phyloP scores from a whole-genome alignment of 1,140 invertebrate genomes.

The Thalassaphorura encarpata region DNA sequence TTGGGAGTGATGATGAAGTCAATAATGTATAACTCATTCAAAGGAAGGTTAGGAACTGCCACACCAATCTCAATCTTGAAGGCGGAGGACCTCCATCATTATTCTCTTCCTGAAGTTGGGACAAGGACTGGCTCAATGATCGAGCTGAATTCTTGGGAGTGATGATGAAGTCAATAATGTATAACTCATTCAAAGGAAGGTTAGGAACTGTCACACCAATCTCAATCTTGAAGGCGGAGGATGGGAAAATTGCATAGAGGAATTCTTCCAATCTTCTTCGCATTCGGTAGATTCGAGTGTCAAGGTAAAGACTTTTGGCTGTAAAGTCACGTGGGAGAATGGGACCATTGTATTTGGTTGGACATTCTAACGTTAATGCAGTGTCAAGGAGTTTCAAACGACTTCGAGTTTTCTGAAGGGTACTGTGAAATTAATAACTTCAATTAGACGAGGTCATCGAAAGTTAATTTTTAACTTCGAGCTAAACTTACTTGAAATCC shows the following conservation, averaged over 20 bases:
- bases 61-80: constrained; percentile 37
- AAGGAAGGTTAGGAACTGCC: constrained; percentile 45
- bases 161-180: constrained; percentile 52
- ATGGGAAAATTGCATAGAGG: constrained; percentile 36
- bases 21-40: constrained; percentile 49
- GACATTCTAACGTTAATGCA: constrained; percentile 52
- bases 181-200: constrained; percentile 48
- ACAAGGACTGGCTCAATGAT: not conserved
- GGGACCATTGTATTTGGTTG: constrained; percentile 41
- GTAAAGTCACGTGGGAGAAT: constrained; percentile 45
- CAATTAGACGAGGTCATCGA: too few species aligned
- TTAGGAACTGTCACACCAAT: constrained; percentile 43
- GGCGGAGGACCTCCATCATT: too few species aligned
- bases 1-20: constrained; percentile 51
- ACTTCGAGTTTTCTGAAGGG: constrained; percentile 34
- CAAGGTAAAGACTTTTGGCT: constrained; percentile 39
- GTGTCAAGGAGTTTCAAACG: constrained; percentile 54
- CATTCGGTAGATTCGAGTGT: constrained; percentile 46
- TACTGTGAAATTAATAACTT: constrained; percentile 17
- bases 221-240: constrained; percentile 11
- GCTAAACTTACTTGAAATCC: constrained; percentile 20
- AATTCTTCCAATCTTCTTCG: constrained; percentile 42
- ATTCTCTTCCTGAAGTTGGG: too few species aligned
- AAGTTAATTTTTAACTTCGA: too few species aligned
- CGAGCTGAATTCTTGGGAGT: constrained; percentile 40